phyloP scores from a whole-genome alignment of 2,113 vertebrate genomes.

The Phoenicopterus ruber region DNA sequence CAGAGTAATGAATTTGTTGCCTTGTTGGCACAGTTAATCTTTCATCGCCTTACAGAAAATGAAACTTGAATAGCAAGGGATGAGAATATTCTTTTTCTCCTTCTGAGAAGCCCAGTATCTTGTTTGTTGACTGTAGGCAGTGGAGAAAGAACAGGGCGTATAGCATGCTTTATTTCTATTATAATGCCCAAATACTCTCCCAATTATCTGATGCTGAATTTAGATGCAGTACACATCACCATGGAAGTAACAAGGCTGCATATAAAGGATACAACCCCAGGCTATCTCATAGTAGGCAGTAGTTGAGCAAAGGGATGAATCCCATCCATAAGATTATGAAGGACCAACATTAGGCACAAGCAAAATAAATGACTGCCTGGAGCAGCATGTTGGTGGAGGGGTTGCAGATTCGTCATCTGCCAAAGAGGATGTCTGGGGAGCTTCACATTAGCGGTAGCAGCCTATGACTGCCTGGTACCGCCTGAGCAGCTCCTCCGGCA shows the following conservation, averaged over 20 bases:
- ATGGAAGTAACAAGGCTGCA: neutral
- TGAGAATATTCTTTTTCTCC: neutral
- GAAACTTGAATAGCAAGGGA: neutral
- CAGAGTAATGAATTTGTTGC: neutral
- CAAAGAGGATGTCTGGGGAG: neutral
- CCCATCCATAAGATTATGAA: neutral
- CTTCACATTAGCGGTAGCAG: neutral
- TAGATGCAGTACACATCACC: neutral
- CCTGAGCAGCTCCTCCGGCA: neutral
- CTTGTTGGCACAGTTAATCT: neutral
- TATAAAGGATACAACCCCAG: neutral
- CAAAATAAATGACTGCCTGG: neutral
- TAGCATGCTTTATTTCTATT: neutral
- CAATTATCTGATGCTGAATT: neutral
- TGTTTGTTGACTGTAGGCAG: neutral
- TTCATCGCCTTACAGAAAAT: neutral
- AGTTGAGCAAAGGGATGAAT: neutral
- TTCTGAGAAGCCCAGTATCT: neutral
- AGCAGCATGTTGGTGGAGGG: neutral
- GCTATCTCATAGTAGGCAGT: neutral
- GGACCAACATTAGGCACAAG: neutral
- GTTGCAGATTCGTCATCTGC: neutral
- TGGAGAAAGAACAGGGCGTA: neutral
- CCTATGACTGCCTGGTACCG: neutral
- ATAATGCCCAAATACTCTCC: neutral